Base-by-base conservation (phyloP, 2,888 invertebrate genomes). In the Thereva unica region DNA sequence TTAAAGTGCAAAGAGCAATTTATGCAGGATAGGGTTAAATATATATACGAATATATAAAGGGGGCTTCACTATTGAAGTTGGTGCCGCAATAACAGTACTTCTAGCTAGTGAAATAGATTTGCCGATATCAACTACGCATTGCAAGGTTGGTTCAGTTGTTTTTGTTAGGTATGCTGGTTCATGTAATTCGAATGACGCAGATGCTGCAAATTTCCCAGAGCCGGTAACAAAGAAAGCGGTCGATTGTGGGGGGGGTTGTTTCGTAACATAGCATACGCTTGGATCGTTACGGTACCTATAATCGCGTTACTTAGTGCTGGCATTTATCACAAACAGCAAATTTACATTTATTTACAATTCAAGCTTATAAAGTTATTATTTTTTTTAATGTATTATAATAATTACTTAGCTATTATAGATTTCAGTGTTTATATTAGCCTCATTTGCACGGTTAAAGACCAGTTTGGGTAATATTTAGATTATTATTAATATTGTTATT, bases 91-190 rank as follows among this genome's bases (percentile, higher is more conserved):
- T 96, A 74, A 98, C 98, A 52, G 98, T 99, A 70, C 85, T 99
- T 77, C 82, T 97, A 73, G 98, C 98, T 50, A 96, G 96, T 78
- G 98, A 99, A 84, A 89, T 93, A 72, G 98, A 98, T 9, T 85
- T 99, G 75, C 98, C 98, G 37, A 94, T 99, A 75, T 95, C 95
- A 72, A 98, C 98, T 8, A 99, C 98, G 3, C 98, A 99, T 80
- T 99, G 98, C 82, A 99, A 99, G 84, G 97, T 98, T 38, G 98
- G 98, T 68, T 96, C 96, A n/a, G 96, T 99, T 44, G 97, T 99
- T 52, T 93, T 93, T 78, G 97, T 97, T 68, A 97, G 97, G 8
- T 92, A 93, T 83, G 88, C 79, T n/a, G 78, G 76, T 83, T 87
- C 44, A 37, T 84, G 61, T 12, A 67, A 57, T 6, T 59, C 85